Conservation (phyloP, 2,888 invertebrate genomes). For the Heliconius cydno region DNA sequence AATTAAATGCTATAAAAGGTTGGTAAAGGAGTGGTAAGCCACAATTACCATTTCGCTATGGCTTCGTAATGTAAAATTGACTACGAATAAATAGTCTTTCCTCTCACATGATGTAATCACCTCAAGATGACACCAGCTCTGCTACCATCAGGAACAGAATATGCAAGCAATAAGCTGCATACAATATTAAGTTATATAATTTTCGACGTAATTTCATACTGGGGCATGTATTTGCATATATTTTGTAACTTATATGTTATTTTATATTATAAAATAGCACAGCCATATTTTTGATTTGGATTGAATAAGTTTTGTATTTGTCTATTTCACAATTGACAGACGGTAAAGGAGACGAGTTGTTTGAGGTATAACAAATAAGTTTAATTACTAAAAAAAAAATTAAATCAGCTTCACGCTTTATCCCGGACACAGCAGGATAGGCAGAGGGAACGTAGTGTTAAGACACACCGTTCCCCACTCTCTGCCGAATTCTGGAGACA, state of each 20-base stretch:
- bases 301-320: neutral
- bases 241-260: neutral
- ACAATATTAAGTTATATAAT: slow-evolving; percentile 12
- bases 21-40: neutral
- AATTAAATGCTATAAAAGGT: neutral
- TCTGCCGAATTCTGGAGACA: too few species aligned
- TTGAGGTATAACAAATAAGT: too few species aligned
- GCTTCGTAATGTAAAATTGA: slow-evolving; percentile 39
- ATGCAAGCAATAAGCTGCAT: neutral
- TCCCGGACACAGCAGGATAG: too few species aligned
- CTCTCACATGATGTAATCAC: slow-evolving; percentile 10
- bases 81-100: slow-evolving; percentile 21
- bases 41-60: slow-evolving; percentile 45
- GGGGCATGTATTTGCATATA: neutral
- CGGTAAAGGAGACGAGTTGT: too few species aligned
- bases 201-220: neutral
- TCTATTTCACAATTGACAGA: too few species aligned
- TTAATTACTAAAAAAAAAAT: too few species aligned
- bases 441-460: too few species aligned
- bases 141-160: slow-evolving; percentile 17
- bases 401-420: too few species aligned
- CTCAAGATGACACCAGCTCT: slow-evolving; percentile 11
- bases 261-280: neutral
- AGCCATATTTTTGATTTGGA: neutral
- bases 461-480: too few species aligned